Base-by-base conservation (phyloP, 2,797 vertebrate species). In the Esox masquinongy region DNA sequence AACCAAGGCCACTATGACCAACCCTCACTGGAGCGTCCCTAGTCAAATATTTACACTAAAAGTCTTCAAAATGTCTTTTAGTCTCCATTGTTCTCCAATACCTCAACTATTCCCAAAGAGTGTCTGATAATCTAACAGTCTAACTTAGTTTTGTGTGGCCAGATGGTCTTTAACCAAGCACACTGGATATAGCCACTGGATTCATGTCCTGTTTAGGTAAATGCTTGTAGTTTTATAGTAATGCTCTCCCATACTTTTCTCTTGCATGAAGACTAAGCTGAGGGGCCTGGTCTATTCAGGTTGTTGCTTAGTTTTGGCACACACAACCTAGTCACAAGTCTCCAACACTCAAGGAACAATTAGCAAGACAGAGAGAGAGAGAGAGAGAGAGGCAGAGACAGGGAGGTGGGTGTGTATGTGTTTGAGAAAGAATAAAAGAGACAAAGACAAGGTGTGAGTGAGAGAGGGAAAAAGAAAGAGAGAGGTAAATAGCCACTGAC, bases 401-500 rank as follows among this genome's bases (percentile, higher is more conserved):
- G 36, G 7, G 36, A 3, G 36, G 36, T 39, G 36, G 36, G 36
- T 39, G 36, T 39, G 36, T 39, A 5, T 39, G 36, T 39, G 36
- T 39, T 39, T 39, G 5, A 31, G 63, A 17, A 29, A 31, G 63
- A 17, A 29, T 31, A 6, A 31, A 22, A 7, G 36, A 39, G 12
- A 15, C 4, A 15, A 22, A 31, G 56, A 24, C 3, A 78, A 81
- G 22, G 53, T 74, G 47, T 70, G 70, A 79, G 72, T 8, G 77
- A 70, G 75, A 83, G 76, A 82, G 79, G 81, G 76, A 84, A 83
- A 80, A 2, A 67, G 31, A 73, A 26, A 75, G 73, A 88, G 77
- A 88, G 76, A 76, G 79, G 84, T 91, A 85, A 90, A 88, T 89
- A 92, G 84, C 82, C 74, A 81, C 82, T 91, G 88, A 91, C 89